Conservation (phyloP, 2,888 invertebrate species). For the Colletes collaris region DNA sequence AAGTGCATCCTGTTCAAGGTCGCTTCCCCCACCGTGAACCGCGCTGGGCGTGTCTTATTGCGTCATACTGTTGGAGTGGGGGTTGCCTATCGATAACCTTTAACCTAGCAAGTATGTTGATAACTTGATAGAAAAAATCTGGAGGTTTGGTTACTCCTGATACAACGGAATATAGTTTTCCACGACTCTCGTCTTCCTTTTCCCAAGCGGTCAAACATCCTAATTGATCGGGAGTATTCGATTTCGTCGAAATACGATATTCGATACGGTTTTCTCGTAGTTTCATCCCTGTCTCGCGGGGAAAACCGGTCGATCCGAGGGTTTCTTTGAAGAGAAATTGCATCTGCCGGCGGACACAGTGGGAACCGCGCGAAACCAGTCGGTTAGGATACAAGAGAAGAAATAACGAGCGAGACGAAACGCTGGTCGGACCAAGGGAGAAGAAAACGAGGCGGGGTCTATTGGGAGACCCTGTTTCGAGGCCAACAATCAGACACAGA, state of each 20-base stretch:
- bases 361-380: slow-evolving; percentile 58
- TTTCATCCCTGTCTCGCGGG: neutral
- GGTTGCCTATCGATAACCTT: too few species aligned
- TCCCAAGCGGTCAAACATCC: too few species aligned
- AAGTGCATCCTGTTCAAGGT: too few species aligned
- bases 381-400: slow-evolving; percentile 26
- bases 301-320: slow-evolving; percentile 10
- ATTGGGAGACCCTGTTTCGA: slow-evolving; percentile 10
- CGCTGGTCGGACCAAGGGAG: neutral
- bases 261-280: slow-evolving; percentile 28
- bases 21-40: neutral
- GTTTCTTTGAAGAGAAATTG: slow-evolving; percentile 31
- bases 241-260: neutral
- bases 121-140: too few species aligned
- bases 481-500: slow-evolving; percentile 15
- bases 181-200: too few species aligned
- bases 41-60: too few species aligned
- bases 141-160: too few species aligned
- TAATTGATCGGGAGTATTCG: too few species aligned
- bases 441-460: slow-evolving; percentile 16
- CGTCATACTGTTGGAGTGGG: neutral
- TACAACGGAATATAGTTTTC: too few species aligned
- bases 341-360: slow-evolving; percentile 47
- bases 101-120: too few species aligned
- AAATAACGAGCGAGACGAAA: slow-evolving; percentile 8